Base-by-base conservation (phyloP, 2,888 invertebrate genomes). In the Drosophila percnosoma region DNA sequence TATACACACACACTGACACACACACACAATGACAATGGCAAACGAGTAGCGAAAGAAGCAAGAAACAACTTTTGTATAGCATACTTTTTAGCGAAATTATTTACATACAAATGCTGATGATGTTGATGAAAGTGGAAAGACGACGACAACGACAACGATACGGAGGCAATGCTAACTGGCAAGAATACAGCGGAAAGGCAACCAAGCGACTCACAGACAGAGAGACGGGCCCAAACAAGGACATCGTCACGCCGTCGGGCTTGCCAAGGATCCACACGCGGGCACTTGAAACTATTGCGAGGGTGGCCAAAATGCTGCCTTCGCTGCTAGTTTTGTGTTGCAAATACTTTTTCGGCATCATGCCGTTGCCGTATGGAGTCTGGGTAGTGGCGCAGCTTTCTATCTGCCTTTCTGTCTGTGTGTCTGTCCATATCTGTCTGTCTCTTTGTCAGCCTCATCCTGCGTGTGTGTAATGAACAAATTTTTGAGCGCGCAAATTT, bases 81-180 rank as follows among this genome's bases (percentile, higher is more conserved):
- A 82, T 64, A 82, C 82, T 80, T 80, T 80, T 82, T 68, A 82
- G 82, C 73, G 68, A 80, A 80, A 80, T 80, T 80, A 80, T 82
- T 80, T 80, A 73, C 80, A 80, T 80, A 73, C 76, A 82, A 82
- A 80, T 82, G 82, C 73, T 81, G 79, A 78, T 81, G 78, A 77
- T 81, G 82, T 78, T 79, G 78, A 78, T 78, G 82, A 73, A 77
- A 78, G 68, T 81, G 73, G 82, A 81, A 73, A 80, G 81, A 69
- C 63, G 81, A 42, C 45, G 45, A 42, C 31, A 2, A 31, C 55
- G 53, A 27, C 38, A 60, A 65, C 55, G 48, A 55, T 45, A 67
- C 57, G 59, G 48, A 15, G 38, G 52, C 78, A 63, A 45, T 29
- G 52, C 52, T 36, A 60, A 59, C 62, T 65, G 58, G 42, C 49